A percentile compares a stretch with the other conserved stretches of the same genome.
Evolutionary conservation across 1,140 invertebrate genomes (phyloP).

Genomic region (Ostrea edulis): DNA sequence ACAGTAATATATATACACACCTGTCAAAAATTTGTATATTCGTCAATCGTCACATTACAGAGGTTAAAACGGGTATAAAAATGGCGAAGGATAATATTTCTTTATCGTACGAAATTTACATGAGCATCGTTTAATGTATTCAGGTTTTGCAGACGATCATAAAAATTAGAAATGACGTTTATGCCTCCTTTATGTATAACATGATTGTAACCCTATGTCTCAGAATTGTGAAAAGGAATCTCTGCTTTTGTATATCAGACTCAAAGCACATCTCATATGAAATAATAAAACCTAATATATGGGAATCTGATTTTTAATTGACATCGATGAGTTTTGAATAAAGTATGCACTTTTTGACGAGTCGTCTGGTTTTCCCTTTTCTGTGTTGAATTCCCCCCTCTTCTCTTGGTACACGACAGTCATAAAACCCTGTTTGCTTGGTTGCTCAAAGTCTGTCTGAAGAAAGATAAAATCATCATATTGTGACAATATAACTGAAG

Average conservation of each 20-base stretch:
- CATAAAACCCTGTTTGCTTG: slow-evolving; percentile 2
- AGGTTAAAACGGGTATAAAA: slow-evolving; percentile 33
- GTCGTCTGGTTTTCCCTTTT: not conserved
- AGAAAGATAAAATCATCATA: slow-evolving; percentile 19
- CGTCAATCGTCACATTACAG: slow-evolving; percentile 25
- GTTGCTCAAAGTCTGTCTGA: slow-evolving; percentile 4
- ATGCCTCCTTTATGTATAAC: slow-evolving; percentile 12
- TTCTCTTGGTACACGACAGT: not conserved
- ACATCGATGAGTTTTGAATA: slow-evolving; percentile 6
- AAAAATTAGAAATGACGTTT: slow-evolving; percentile 17
- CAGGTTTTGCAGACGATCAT: slow-evolving; percentile 38
- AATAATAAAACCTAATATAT: slow-evolving; percentile 27
- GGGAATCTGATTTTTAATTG: slow-evolving; percentile 37
- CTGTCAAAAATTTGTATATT: slow-evolving; percentile 33
- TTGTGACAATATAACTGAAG: slow-evolving; percentile 5
- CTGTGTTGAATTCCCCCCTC: not conserved
- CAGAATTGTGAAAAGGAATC: not conserved
- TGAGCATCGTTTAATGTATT: slow-evolving; percentile 33
- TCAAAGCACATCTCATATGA: not conserved
- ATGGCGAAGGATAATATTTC: not conserved
- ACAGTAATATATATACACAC: slow-evolving; percentile 17
- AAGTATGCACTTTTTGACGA: not conserved
- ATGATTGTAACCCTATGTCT: slow-evolving; percentile 29
- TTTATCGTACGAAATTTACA: slow-evolving; percentile 23
- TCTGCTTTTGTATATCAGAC: slow-evolving; percentile 12